Evolutionary conservation across 2,113 vertebrate species (phyloP).

Genomic region (Myrmecobius fasciatus): DNA sequence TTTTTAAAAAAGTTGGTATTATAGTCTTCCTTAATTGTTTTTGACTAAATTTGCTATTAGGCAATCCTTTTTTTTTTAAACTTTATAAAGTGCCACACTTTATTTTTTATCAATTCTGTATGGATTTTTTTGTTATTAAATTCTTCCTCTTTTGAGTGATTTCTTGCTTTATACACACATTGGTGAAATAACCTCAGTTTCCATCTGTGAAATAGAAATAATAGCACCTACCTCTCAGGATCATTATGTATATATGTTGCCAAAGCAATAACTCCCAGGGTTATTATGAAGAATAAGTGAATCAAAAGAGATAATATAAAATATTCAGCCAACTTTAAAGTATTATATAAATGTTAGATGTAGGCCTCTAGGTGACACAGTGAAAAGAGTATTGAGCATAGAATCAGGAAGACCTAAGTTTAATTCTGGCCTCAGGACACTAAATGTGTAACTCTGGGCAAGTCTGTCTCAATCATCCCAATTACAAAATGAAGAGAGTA

Average conservation of each 20-base stretch:
- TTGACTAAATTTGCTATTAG: not conserved
- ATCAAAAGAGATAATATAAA: not conserved
- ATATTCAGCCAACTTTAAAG: not conserved
- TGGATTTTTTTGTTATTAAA: not conserved
- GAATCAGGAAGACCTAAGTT: not conserved
- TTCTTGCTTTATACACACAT: not conserved
- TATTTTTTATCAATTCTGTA: not conserved
- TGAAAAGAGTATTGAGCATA: not conserved
- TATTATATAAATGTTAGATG: not conserved
- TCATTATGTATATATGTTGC: not conserved
- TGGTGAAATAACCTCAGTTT: not conserved
- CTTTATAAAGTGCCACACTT: not conserved
- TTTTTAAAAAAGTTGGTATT: not conserved
- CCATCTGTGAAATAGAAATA: not conserved
- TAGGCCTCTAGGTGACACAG: not conserved
- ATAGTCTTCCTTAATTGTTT: not conserved
- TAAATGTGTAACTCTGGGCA: not conserved
- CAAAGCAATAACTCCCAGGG: not conserved
- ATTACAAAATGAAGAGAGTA: not conserved
- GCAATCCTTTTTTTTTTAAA: not conserved
- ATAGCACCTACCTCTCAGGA: not conserved
- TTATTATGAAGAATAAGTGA: not conserved
- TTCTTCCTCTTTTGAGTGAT: not conserved
- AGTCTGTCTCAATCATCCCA: not conserved
- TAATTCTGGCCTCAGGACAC: not conserved